Evolutionary conservation across 2,888 invertebrate species (phyloP), one percentile per base, ranked within the genome.

Genomic region (Ectropis crepuscularia): DNA sequence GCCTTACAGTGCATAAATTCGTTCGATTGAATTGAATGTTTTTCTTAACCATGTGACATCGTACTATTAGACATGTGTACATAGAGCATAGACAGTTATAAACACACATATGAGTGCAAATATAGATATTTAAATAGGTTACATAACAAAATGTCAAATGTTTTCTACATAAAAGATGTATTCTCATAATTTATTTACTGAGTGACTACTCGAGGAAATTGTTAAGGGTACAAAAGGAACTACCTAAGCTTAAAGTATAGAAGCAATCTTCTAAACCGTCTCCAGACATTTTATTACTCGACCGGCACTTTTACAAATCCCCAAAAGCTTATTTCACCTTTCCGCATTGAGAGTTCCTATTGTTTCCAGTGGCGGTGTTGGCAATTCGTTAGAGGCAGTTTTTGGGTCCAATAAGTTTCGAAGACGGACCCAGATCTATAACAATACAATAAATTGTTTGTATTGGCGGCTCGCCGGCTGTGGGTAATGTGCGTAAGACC

Each of bases 371-470:
- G 54, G 64, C 70, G 71, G 69, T 73, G 74, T 74, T 75, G 73
- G 71, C 74, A 71, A 69, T 74, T 74, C 70, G 69, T 72, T 69
- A 68, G 68, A 64, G 68, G 69, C 69, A 74, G 77, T 76, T 83
- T 77, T 75, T 70, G 77, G 72, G 73, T 65, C 74, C 82, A 82
- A 86, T 86, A 85, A 79, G 79, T 81, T 74, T 75, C 74, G 71
- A 83, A 81, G 82, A 82, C 80, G 79, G 79, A 74, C 74, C 71
- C 74, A 77, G 81, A 87, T 87, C 86, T 85, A 86, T 88, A 87
- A 85, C 85, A 84, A 83, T 83, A 86, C 86, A 86, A 89, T 89
- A 89, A 88, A 89, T 89, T 84, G 83, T 77, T 82, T 85, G 84
- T 88, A 87, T 87, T 83, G 84, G 80, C 67, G 70, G 39, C 78